Evolutionary conservation across 2,888 invertebrate species (phyloP), one percentile per base, ranked within the genome.

Genomic region (Trichopria drosophilae): DNA sequence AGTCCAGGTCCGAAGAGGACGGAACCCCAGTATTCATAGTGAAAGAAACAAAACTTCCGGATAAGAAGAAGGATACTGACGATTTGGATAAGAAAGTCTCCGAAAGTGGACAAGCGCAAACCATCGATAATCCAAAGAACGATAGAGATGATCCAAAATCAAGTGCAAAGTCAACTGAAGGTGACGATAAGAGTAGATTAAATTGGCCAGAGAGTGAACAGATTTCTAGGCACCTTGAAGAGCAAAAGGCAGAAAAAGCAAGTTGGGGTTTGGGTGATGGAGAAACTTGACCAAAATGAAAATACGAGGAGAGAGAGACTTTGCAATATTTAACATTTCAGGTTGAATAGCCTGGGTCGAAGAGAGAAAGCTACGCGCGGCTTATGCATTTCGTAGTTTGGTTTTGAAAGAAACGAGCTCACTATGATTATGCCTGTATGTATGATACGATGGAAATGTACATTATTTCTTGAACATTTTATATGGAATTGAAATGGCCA

Each of bases 1-100:
- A 75, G 29, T 74, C 74, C 3, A 60, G 69, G 5, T 75, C 75
- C 1, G 75, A 75, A 42, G 75, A 75, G 40, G 74, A 75, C 15
- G 65, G 70, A 28, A 58, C 67, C 1, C 44, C 62, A 7, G 66
- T 62, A 20, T 68, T 66, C 42, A 48, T 59, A 3, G 62, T 67
- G 6, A 68, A 67, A 40, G 68, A 68, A 19, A n/a, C 46, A 4
- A 61, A 57, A 41, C 36, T 46, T 7, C 24, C 46, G 6, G 53
- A 55, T 1, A 35, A 40, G 18, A 12, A 35, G 29, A 43, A 46
- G 23, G 50, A 53, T 23, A 31, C 35, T 12, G 22, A 26, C 18
- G 31, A 53, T 31, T 32, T 10, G 45, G 49, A 41, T 3, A 12
- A 20, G 40, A 53, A 39, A 22, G 23, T 5, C 7, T 10, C 6